Evolutionary conservation across 2,113 vertebrate genomes (phyloP), one percentile per base, ranked within the genome.

Genomic region (Rhea pennata): DNA sequence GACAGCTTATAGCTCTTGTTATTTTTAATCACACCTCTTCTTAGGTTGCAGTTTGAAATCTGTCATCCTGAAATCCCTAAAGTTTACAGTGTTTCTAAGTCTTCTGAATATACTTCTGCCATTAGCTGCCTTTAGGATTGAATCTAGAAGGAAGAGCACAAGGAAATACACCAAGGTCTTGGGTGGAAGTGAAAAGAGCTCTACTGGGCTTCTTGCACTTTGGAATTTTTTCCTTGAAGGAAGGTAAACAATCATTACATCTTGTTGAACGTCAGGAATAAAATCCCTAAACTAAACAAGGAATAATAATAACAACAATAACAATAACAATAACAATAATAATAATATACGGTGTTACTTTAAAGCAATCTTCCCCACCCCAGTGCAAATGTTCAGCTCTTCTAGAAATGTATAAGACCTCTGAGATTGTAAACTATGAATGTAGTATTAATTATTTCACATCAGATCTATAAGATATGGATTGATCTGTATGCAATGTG

Each of bases 71-170:
- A 95, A 95, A 87, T 94, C 89, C 94, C 86, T 89, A 67, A 92
- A 89, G 96, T 3, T 95, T 92, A 92, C 84, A 64, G 66, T 64
- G 69, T 91, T 94, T 97, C 87, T 92, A 56, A 59, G 72, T 87
- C 72, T 96, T 64, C 64, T 22, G 90, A 92, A 96, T 95, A 94
- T 92, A 85, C 54, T 92, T 89, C 92, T 96, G 94, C 90, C 90
- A 95, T 94, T 90, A 86, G 92, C 88, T 94, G 69, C 92, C 90
- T 69, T 95, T 72, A 95, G 90, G 84, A 82, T 84, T 88, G 88
- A 88, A n/a, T 40, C 76, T 93, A 62, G 61, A 96, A 87, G 71
- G 65, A 96, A 87, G 74, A 86, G 73, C 71, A 84, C 24, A 92
- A 21, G 53, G 58, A 88, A 88, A 33, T 39, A 48, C 84, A 83